A percentile compares a stretch with the other conserved stretches of the same genome.
These are phyloP conservation scores for Mystacides longicornis DNA, from an alignment of 2,888 invertebrate genomes.

Conservation along the genomic window DNA sequence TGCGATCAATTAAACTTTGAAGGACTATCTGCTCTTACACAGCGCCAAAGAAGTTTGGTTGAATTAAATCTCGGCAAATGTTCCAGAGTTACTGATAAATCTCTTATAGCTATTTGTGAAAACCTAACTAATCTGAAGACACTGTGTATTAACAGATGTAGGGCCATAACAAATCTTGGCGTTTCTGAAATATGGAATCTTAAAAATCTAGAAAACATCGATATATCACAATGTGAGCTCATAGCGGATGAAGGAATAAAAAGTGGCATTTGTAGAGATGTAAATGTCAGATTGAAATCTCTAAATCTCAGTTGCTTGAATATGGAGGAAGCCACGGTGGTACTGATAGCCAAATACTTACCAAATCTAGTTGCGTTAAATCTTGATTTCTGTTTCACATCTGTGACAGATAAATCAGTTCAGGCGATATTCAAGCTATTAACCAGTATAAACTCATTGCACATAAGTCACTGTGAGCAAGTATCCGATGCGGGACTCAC, in stretches of 20 bases:
- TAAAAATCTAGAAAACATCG: conserved; percentile 49
- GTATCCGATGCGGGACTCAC: conserved; percentile 66
- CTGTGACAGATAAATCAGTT: conserved; percentile 61
- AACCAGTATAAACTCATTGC: conserved; percentile 49
- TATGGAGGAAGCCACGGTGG: conserved; percentile 55
- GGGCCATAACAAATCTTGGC: conserved; percentile 56
- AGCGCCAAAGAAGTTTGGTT: conserved; percentile 48
- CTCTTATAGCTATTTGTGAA: conserved; percentile 52
- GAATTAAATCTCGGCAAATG: conserved; percentile 58
- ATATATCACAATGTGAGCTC: conserved; percentile 61
- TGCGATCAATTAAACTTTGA: conserved; percentile 58
- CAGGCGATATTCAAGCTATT: conserved; percentile 61
- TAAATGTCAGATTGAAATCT: conserved; percentile 44
- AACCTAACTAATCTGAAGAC: conserved; percentile 50
- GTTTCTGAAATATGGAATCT: conserved; percentile 48
- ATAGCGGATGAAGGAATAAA: conserved; percentile 55
- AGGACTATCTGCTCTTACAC: conserved; percentile 49
- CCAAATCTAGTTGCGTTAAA: conserved; percentile 53
- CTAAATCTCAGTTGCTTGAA: conserved; percentile 53
- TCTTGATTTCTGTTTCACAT: conserved; percentile 60
- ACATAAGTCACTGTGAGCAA: conserved; percentile 59
- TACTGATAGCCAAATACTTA: conserved; percentile 51
- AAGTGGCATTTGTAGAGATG: conserved; percentile 49
- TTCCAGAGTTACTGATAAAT: conserved; percentile 57
- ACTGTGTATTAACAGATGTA: conserved; percentile 57